Evolutionary conservation across 2,797 vertebrate species (phyloP), one percentile per base, ranked within the genome.

Genomic region (Peromyscus eremicus): DNA sequence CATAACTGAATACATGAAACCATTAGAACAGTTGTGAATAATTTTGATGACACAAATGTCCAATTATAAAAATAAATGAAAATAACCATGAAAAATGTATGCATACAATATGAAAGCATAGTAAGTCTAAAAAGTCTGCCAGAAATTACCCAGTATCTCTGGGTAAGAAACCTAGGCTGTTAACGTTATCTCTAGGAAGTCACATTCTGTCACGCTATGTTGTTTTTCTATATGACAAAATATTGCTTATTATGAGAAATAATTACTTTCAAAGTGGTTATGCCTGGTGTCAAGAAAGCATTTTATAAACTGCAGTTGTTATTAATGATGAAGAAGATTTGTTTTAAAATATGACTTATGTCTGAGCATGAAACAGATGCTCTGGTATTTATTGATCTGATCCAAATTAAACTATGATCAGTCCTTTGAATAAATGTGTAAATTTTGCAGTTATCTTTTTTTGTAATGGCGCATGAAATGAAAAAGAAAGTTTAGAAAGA

Each of bases 221-320:
- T 70, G 87, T 49, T 95, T 77, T 77, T 88, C 13, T 57, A 6
- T 4, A 68, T 55, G 34, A 95, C 32, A 75, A 73, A 37, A 80
- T 76, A 32, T 27, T 90, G 64, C 88, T 91, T 92, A 91, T 83
- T 89, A 88, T 93, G 12, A 85, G n/a, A 23, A 95, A 93, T 79
- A 94, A 91, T 37, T 91, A 80, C 90, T 86, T 89, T 89, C 1
- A 91, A 86, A 60, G 27, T 70, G 79, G 27, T 14, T 84, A 60
- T 49, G 46, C 14, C 9, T 89, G 71, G 6, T 49, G 60, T 12
- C 17, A 66, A 25, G 4, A 93, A 66, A 21, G 6, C 4, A 79
- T 52, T 92, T 27, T 79, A 73, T 95, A 76, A 75, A 52, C 60
- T 92, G 13, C 43, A 62, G 16, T 9, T 68, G 2, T 66, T 93